Percentiles rank a stretch among this genome's conserved stretches.
phyloP scores from a whole-genome alignment of 2,888 invertebrate genomes.

The Terebella lapidaria region DNA sequence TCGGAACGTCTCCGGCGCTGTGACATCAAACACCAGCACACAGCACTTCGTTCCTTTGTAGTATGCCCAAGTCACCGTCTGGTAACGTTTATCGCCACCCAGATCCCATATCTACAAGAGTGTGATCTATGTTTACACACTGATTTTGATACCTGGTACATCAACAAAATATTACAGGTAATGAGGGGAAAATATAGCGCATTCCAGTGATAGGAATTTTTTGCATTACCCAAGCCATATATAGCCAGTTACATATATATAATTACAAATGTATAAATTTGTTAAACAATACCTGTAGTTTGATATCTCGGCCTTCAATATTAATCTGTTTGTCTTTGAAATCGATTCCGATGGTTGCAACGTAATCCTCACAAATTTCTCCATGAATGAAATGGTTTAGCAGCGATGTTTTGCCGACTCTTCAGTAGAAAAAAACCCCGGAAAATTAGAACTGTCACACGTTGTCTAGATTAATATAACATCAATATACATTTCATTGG shows the following conservation, averaged over 20 bases:
- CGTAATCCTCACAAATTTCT: slow-evolving; percentile 99
- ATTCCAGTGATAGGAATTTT: too few species aligned
- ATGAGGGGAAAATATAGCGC: too few species aligned
- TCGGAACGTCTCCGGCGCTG: slow-evolving; percentile 96
- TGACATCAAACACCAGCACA: slow-evolving; percentile 96
- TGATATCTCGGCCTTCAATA: slow-evolving; percentile 97
- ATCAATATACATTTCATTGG: not conserved
- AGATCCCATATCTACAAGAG: slow-evolving; percentile 89
- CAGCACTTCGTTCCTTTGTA: slow-evolving; percentile 98
- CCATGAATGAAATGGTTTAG: slow-evolving; percentile 99
- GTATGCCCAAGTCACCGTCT: slow-evolving; percentile 93
- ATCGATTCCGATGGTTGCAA: slow-evolving; percentile 99
- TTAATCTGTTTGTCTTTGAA: slow-evolving; percentile 93
- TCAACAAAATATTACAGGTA: too few species aligned
- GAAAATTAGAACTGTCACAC: not conserved
- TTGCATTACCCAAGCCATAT: too few species aligned
- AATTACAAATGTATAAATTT: too few species aligned
- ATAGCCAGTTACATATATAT: too few species aligned
- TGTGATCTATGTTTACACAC: too few species aligned
- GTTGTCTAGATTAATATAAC: not conserved
- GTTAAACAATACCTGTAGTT: slow-evolving; percentile 83
- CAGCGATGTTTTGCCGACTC: slow-evolving; percentile 97
- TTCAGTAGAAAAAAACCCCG: slow-evolving; percentile 28
- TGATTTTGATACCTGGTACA: too few species aligned
- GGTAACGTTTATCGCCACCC: slow-evolving; percentile 98